Base-by-base conservation (phyloP, 2,113 vertebrate genomes). In the Myotis davidii region DNA sequence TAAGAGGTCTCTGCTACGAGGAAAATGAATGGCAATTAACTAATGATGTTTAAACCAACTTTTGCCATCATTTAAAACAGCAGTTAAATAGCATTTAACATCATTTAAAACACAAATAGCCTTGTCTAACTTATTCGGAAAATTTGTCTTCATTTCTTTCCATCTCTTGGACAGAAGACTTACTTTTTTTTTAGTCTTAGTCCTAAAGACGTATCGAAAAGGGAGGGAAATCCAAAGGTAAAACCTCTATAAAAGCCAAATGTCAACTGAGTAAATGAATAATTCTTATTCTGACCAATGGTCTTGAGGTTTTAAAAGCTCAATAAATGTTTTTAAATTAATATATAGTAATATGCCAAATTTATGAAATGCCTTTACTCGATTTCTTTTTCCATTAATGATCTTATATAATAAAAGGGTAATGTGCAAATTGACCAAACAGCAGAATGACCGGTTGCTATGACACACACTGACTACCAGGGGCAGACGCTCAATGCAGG, bases 121-220 rank as follows among this genome's bases (percentile, higher is more conserved):
- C 65, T n/a, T 88, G 7, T 73, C 85, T 42, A 88, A 74, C 13
- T 34, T 73, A 52, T 83, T 78, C 34, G 54, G 10, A 61, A 90
- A 95, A 84, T 20, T 34, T 82, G 23, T 64, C 23, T 54, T 91
- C 65, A 85, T 77, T 85, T 82, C 86, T 89, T 18, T 37, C 76
- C 50, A 42, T 85, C 25, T n/a, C 65, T 81, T 61, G 12, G 9
- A 4, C 42, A 84, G 61, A 88, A 92, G n/a, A 29, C 4, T 9
- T 39, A 42, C 29, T 91, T 69, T 83, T 69, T 83, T 32, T 92
- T 82, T 78, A 45, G n/a, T 82, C 27, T 42, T 72, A 67, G 45
- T 74, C 27, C 65, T 88, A 77, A 96, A 96, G 69, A 17, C 9
- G n/a, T 82, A 61, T 20, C 92, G 32, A 12, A 18, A 78, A 79